Conservation (phyloP, 23 tunicate species). For the Styela clava region DNA sequence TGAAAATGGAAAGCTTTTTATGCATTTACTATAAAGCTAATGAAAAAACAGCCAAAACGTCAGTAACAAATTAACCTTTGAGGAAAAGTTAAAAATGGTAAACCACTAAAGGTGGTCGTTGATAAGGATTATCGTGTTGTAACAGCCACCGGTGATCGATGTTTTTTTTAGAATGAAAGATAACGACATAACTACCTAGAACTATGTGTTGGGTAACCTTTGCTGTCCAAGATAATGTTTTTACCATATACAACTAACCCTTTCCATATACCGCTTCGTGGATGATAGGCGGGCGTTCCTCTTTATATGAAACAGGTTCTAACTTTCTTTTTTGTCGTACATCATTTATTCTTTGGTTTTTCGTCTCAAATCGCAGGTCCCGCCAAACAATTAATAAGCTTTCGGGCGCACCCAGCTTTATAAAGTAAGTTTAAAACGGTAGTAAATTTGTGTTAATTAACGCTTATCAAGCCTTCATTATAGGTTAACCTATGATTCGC, state of each 20-base stretch:
- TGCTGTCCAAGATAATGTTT: neutral
- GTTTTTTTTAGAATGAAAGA: neutral
- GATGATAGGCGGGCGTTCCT: neutral
- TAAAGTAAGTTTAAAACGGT: neutral
- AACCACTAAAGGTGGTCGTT: neutral
- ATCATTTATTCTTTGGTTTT: too few relatives aligned
- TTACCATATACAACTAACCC: neutral
- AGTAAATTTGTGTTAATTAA: slow-evolving; percentile 20
- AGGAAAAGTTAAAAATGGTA: too few relatives aligned
- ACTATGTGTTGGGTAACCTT: neutral
- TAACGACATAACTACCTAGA: neutral
- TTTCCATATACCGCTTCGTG: neutral
- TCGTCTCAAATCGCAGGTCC: too few relatives aligned
- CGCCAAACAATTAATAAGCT: neutral
- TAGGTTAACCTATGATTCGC: neutral
- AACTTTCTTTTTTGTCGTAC: too few relatives aligned
- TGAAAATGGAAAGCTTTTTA: too few relatives aligned
- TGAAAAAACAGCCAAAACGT: too few relatives aligned
- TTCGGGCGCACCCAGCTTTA: neutral
- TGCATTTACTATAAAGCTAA: too few relatives aligned
- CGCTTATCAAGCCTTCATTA: slow-evolving; percentile 9
- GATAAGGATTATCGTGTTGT: neutral
- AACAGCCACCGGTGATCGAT: neutral
- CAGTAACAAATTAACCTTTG: too few relatives aligned
- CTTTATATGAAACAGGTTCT: too few relatives aligned